Evolutionary conservation across 2,113 vertebrate genomes (phyloP), one percentile per base, ranked within the genome.

Genomic region (Corydoras maculifer): DNA sequence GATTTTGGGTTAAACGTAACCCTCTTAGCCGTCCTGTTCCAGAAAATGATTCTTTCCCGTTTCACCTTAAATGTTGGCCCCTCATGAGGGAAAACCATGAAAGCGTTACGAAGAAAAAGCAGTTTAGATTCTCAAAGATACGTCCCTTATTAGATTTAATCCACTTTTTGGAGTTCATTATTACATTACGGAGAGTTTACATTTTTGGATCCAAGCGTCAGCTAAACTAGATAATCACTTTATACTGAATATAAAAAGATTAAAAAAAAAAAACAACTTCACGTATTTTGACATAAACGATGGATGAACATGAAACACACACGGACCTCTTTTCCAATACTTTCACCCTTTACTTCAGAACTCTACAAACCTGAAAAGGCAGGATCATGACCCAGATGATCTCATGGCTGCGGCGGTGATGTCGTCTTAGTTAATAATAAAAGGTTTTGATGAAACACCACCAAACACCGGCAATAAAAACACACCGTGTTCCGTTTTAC

Each of bases 1-100:
- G 91, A 91, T 93, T 93, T 92, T 90, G 91, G 91, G 91, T 92
- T 93, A 94, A 92, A 89, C 84, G 88, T 92, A 94, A 93, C 91
- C 90, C 90, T 90, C 85, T 92, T 92, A 93, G 91, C 79, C 83
- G 84, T 75, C 78, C 82, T 88, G 92, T 92, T 90, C 90, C 90
- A 90, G 84, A 91, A 91, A 92, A 92, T 86, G 89, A 30, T 59
- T 58, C 15, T 62, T 91, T 29, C 50, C 18, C 18, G 18, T 43
- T 60, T 58, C 57, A 57, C 49, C 13, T 9, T 65, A 32, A 4
- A 93, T 91, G 91, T 90, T 80, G 88, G 90, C 90, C 54, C 65
- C 78, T 57, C 89, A 88, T 87, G 84, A 90, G 86, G 88, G 89
- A 82, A 93, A 91, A 92, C 92, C 90, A 76, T 64, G 62, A 54